Evolutionary conservation across 2,797 vertebrate species (phyloP), one percentile per base, ranked within the genome.

Genomic region (Spinus olivaceus): DNA sequence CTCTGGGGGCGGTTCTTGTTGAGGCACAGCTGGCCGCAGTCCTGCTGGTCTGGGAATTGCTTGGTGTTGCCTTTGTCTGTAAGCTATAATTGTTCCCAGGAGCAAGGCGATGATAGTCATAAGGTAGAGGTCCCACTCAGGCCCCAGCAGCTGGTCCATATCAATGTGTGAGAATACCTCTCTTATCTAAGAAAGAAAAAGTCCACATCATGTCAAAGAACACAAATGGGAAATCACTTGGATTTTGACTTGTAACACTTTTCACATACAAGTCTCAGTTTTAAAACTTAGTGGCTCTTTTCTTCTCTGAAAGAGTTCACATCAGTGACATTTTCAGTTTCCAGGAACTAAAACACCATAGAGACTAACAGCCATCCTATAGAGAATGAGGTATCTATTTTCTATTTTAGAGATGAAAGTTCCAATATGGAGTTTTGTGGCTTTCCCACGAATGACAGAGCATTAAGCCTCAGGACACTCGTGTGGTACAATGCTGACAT

Each of bases 71-170:
- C 99, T 98, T 96, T 99, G 99, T 67, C 99, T 98, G 95, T 99
- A 99, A 67, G 99, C 99, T 61, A 99, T 99, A 86, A 99, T 98
- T 19, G 99, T 99, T 88, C 99, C 99, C 80, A 99, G 92, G 27
- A 99, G 98, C 95, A 99, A 97, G 4, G 99, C 99, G 33, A 99
- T 99, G 96, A 99, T 98, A 1, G 99, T 99, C 99, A 99, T 99
- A 97, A 99, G 99, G 98, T 99, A 99, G 95, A 99, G 99, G 97
- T 99, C 99, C 99, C 99, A 99, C 97, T 99, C 99, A 0, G 99
- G 99, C 60, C 99, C 99, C 93, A 99, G 97, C 46, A 99, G 95
- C 98, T 99, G 99, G 96, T 99, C 99, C 98, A 99, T 98, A 94
- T 99, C 99, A 97, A 99, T 97, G 78, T 99, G 98, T 84, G 98